Conservation (phyloP, 2,797 vertebrate species). For the Acanthis flammea region DNA sequence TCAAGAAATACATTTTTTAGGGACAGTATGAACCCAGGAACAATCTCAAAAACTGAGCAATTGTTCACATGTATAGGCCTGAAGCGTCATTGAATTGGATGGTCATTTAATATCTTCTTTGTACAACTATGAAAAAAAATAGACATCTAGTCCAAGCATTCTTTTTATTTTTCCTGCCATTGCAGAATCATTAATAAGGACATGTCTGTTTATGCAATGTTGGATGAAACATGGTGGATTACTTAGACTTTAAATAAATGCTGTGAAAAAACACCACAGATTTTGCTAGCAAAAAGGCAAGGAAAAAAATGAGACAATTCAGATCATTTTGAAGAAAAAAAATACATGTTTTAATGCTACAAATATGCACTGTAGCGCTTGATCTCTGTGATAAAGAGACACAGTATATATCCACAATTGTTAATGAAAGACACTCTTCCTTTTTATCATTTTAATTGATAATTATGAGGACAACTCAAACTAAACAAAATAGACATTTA, state of each 20-base stretch:
- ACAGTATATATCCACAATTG: not conserved
- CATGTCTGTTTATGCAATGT: not conserved
- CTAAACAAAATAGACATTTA: not conserved
- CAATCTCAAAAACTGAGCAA: not conserved
- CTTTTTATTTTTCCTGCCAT: not conserved
- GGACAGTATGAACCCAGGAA: not conserved
- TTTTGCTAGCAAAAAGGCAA: not conserved
- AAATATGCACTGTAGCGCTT: not conserved
- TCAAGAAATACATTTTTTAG: not conserved
- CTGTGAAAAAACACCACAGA: not conserved
- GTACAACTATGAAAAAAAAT: not conserved
- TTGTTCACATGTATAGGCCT: not conserved
- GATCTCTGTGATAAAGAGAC: not conserved
- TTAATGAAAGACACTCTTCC: not conserved
- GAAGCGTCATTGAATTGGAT: not conserved
- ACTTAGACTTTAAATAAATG: not conserved
- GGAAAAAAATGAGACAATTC: not conserved
- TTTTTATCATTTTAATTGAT: not conserved
- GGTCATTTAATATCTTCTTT: not conserved
- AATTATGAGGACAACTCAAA: not conserved
- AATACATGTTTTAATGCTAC: not conserved
- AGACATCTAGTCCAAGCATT: not conserved
- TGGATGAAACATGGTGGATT: not conserved
- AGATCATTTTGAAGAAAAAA: not conserved
- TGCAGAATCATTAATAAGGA: not conserved